phyloP scores from a whole-genome alignment of 2,888 invertebrate species.

The Cantharis lateralis region DNA sequence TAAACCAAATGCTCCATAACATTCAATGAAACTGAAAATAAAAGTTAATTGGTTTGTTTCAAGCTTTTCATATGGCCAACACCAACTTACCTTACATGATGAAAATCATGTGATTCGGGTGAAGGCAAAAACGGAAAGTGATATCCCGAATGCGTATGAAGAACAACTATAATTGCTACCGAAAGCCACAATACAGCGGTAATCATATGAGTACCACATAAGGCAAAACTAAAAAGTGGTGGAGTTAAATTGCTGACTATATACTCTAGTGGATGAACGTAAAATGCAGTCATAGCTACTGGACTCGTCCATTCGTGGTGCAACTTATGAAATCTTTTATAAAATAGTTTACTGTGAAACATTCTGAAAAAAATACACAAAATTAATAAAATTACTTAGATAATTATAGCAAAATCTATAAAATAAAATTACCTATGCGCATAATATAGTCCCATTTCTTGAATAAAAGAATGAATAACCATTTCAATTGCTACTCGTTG shows the following conservation, averaged over 20 bases:
- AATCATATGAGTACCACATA: neutral
- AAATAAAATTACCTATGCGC: neutral
- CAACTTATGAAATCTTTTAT: neutral
- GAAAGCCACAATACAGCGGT: neutral
- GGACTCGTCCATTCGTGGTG: neutral
- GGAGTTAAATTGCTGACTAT: neutral
- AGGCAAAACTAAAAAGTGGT: neutral
- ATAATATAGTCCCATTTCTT: neutral
- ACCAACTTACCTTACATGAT: neutral
- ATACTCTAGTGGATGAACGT: neutral
- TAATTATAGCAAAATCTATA: too few species aligned
- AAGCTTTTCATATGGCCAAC: too few species aligned
- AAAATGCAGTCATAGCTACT: neutral
- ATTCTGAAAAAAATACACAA: neutral
- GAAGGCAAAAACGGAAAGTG: neutral
- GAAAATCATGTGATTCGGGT: neutral
- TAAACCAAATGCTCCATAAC: conserved; percentile 81
- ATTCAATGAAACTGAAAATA: conserved; percentile 75
- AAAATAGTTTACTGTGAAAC: neutral
- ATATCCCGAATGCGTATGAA: neutral
- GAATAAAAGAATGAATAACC: neutral
- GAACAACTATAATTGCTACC: neutral
- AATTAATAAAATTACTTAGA: too few species aligned
- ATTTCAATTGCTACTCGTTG: neutral
- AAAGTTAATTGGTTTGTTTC: neutral